Evolutionary conservation across 2,888 invertebrate species (phyloP).

Genomic region (Cephalotes varians): DNA sequence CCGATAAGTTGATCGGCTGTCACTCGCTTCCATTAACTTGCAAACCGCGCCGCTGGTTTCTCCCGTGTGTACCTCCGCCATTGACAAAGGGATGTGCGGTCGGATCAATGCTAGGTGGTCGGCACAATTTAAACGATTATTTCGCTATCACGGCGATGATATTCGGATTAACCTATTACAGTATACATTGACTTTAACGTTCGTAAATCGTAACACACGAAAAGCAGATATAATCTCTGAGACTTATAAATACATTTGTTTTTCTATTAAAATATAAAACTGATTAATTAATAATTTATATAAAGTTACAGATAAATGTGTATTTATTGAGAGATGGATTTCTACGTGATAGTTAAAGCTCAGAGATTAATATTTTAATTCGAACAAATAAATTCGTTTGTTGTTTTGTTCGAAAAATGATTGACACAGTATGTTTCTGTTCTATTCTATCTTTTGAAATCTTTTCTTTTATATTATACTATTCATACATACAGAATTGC

Average conservation of each 20-base stretch:
- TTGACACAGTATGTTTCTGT: not conserved
- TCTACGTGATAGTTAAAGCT: not conserved
- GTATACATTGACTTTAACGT: not conserved
- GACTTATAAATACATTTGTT: not conserved
- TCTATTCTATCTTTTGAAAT: not conserved
- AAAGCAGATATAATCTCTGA: not conserved
- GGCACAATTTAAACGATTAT: conserved; percentile 19
- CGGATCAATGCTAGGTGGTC: conserved; percentile 13
- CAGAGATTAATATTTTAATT: not conserved
- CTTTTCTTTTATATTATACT: not conserved
- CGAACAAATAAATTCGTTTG: not conserved
- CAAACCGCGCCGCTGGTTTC: conserved; percentile 20
- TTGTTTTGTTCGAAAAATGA: not conserved
- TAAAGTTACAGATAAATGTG: not conserved
- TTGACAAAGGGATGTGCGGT: conserved; percentile 3
- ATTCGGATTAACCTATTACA: not conserved
- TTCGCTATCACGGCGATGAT: not conserved
- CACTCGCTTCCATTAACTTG: conserved; percentile 53
- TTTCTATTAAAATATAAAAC: not conserved
- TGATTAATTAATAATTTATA: not conserved
- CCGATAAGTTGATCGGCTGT: conserved; percentile 78
- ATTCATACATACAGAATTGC: not conserved
- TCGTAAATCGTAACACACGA: not conserved
- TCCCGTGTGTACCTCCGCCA: conserved; percentile 1
- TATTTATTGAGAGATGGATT: not conserved